Base-by-base conservation (phyloP, 1,140 invertebrate species). In the Zophobas atratus region DNA sequence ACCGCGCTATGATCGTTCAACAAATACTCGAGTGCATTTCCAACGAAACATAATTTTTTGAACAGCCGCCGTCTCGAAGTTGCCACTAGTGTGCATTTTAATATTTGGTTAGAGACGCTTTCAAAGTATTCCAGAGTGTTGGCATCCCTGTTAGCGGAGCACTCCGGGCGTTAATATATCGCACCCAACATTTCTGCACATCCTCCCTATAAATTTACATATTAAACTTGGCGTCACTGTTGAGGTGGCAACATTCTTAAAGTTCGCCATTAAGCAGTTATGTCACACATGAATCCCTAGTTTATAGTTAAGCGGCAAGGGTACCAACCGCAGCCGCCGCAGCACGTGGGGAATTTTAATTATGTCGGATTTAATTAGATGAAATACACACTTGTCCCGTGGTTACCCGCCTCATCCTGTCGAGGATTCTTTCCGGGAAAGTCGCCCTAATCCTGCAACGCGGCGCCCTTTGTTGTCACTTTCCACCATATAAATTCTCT, bases 361-460 rank as follows among this genome's bases (percentile, higher is more conserved):
- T 75, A 75, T 75, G 55, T 60, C 55, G 55, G 73, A 75, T 75
- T 75, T 75, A 75, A 75, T 75, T 75, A 75, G 73, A 75, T 57
- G 55, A 75, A 75, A 55, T 60, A 75, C 41, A 60, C 56, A 75
- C 73, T 75, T 60, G 73, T 60, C 43, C 72, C 41, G 72, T 55
- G 72, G 72, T 70, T 70, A 70, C n/a, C 41, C 67, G 41, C 46
- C 32, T 46, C n/a, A 34, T 70, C 46, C 51, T 0, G 36, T 20
- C n/a, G 8, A 32, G 36, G 48, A 51, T 51, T 72, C 36, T 51
- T 51, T 72, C 46, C 33, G 70, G 43, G 20, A 41, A 20, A 70
- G 6, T 5, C 46, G n/a, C 2, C 49, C 35, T 51, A n/a, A 41
- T 67, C 57, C 60, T 32, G 39, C 60, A n/a, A 43, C 60, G 38